Evolutionary conservation across 1,140 invertebrate species (phyloP).

Genomic region (Delia radicum): DNA sequence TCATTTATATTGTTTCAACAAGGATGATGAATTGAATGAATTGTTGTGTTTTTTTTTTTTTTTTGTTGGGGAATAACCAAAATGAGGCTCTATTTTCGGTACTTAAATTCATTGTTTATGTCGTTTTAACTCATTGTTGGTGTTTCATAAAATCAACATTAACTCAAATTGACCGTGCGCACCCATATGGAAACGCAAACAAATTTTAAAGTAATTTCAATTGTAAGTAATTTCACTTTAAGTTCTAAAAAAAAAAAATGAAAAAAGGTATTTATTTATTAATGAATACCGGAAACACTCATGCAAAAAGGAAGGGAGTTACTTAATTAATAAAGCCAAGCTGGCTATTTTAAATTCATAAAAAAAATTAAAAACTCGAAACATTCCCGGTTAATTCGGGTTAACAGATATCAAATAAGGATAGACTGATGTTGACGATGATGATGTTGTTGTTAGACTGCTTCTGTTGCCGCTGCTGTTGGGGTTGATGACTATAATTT

Average conservation of each 20-base stretch:
- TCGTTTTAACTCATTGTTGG: not conserved
- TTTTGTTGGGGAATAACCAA: not conserved
- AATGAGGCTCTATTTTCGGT: not conserved
- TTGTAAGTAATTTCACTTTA: too few species aligned
- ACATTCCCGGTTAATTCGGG: too few species aligned
- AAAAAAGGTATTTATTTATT: too few species aligned
- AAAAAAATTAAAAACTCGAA: too few species aligned
- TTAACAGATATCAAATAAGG: not conserved
- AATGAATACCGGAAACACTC: too few species aligned
- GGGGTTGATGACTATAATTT: not conserved
- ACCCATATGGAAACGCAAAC: too few species aligned
- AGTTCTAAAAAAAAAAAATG: too few species aligned
- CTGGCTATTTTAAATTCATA: too few species aligned
- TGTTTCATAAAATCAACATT: not conserved
- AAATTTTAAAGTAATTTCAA: too few species aligned
- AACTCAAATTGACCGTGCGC: too few species aligned
- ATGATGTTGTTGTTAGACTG: not conserved
- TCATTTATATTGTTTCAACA: not conserved
- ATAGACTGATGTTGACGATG: not conserved
- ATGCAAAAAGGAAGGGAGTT: too few species aligned
- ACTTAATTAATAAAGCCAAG: too few species aligned
- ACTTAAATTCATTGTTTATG: not conserved
- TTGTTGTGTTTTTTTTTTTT: not conserved
- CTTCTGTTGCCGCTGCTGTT: not conserved
- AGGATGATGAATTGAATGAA: not conserved